Conservation (phyloP, 2,797 vertebrate species). For the Enteromius afrohamiltoni region DNA sequence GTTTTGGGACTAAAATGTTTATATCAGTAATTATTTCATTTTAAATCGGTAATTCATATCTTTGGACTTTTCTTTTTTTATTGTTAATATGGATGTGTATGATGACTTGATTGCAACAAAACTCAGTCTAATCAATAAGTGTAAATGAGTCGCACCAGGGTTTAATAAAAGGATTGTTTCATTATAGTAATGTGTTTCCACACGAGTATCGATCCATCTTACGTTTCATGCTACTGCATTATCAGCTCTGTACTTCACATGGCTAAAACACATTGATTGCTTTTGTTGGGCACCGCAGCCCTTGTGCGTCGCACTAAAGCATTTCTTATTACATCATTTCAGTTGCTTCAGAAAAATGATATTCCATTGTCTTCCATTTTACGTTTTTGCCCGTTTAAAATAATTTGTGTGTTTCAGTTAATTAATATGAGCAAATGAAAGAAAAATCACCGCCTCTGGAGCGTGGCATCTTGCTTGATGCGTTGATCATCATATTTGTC, state of each 20-base stretch:
- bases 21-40: background rate
- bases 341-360: constrained; percentile 46
- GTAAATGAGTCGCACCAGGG: constrained; percentile 46
- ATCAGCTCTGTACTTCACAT: constrained; percentile 47
- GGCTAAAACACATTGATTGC: constrained; percentile 53
- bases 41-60: too few species aligned
- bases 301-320: constrained; percentile 34
- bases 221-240: constrained; percentile 44
- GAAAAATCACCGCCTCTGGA: constrained; percentile 17
- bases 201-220: constrained; percentile 52
- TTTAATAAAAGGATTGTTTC: constrained; percentile 62
- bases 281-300: constrained; percentile 32
- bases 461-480: constrained; percentile 10
- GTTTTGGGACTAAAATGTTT: background rate
- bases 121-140: constrained; percentile 44
- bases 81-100: constrained; percentile 4
- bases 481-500: constrained; percentile 28
- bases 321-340: constrained; percentile 54
- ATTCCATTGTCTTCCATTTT: constrained; percentile 47
- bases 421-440: constrained; percentile 49
- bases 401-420: constrained; percentile 46
- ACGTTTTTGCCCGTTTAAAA: constrained; percentile 46
- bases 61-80: background rate
- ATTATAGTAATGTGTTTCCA: constrained; percentile 60
- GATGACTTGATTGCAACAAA: constrained; percentile 37